Evolutionary conservation across 2,888 invertebrate species (phyloP), one percentile per base, ranked within the genome.

Genomic region (Xiphydria camelus): DNA sequence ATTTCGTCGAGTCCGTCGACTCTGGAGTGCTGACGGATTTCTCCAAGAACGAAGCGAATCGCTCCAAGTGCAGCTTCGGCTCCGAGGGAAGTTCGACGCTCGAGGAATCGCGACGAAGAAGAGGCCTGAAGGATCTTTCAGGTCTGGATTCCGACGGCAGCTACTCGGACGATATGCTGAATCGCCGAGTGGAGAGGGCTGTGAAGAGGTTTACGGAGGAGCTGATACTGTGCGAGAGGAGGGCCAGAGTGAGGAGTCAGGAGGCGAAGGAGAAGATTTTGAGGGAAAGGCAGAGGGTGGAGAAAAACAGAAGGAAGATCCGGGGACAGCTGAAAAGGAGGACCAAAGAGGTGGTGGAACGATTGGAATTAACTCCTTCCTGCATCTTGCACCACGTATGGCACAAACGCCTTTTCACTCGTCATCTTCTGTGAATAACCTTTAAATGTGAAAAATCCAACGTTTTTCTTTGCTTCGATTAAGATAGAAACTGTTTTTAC

Each of bases 191-290:
- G 9, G 69, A 70, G 34, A 43, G 49, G 18, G 68, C 55, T 7
- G 64, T 72, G 19, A 39, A 42, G 9, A 53, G 54, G 33, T 61
- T 64, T 33, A 64, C 61, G 4, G 55, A 62, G 41, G 52, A 62
- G 15, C 44, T 67, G 19, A 61, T 63, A n/a, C 34, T 61, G 9
- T 55, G 56, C 25, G 64, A 66, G 22, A 51, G 59, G 14, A 46
- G 49, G 36, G 43, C 45, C 9, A 48, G 25, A n/a, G 12, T 10
- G 6, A 26, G 21, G 14, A 31, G 35, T 6, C 7, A 34, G 22
- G 7, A 43, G 20, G 7, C 34, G 19, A 15, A 45, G 21, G n/a
- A n/a, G n/a, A n/a, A n/a, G n/a, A n/a, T n/a, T n/a, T n/a, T n/a
- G n/a, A 25, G 25, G 25, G 25, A n/a, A n/a, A n/a, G n/a, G n/a